Evolutionary conservation across 1,140 invertebrate species (phyloP).

Genomic region (Protaetia brevitarsis): DNA sequence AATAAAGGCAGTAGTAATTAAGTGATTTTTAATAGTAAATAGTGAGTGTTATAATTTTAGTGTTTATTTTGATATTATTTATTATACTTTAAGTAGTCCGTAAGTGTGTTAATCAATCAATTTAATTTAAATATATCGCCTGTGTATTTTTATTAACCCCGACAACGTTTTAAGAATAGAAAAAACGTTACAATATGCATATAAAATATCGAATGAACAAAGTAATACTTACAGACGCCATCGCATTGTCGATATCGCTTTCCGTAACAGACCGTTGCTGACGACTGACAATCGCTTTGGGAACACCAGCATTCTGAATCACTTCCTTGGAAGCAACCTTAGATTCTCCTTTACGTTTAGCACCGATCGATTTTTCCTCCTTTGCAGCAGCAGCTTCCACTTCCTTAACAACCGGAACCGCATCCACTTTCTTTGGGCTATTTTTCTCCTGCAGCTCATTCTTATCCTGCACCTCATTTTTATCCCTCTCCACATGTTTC

Average conservation of each 20-base stretch:
- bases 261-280: neutral
- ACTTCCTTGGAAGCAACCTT: neutral
- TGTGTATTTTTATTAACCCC: too few relatives aligned
- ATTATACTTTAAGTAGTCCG: too few relatives aligned
- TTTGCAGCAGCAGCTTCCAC: conserved; percentile 19
- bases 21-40: too few relatives aligned
- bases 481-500: too few relatives aligned
- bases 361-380: conserved; percentile 36
- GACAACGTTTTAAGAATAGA: neutral
- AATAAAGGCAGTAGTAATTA: too few relatives aligned
- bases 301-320: neutral
- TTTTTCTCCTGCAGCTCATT: conserved; percentile 30
- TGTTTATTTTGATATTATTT: too few relatives aligned
- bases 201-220: neutral
- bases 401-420: conserved; percentile 29
- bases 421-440: conserved; percentile 27
- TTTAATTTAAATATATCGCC: too few relatives aligned
- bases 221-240: neutral
- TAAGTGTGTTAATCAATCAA: too few relatives aligned
- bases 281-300: neutral
- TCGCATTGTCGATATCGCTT: neutral
- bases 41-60: too few relatives aligned
- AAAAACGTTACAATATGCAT: neutral
- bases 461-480: conserved; percentile 30
- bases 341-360: neutral